These are phyloP conservation scores for Lates japonicus DNA, from an alignment of 2,797 vertebrate species.

Conservation along the genomic window DNA sequence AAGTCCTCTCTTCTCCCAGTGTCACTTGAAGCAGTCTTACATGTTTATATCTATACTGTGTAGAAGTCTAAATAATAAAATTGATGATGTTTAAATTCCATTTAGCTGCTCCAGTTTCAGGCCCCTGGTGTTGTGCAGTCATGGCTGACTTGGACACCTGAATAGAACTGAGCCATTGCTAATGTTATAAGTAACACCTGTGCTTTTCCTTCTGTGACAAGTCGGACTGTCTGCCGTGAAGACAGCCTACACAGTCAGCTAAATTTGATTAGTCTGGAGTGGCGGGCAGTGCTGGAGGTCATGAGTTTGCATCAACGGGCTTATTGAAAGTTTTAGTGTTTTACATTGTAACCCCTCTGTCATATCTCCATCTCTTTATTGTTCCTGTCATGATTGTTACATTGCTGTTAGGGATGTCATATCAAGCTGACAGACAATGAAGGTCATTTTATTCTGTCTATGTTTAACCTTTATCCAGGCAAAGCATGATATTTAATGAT, in stretches of 20 bases:
- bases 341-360: not conserved
- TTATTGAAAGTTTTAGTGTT: not conserved
- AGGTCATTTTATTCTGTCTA: not conserved
- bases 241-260: not conserved
- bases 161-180: not conserved
- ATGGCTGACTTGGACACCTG: not conserved
- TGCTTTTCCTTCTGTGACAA: slow-evolving; percentile 9
- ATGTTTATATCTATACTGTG: not conserved
- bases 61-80: not conserved
- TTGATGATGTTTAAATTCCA: not conserved
- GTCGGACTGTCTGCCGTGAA: not conserved
- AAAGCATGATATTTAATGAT: not conserved
- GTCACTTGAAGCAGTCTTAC: not conserved
- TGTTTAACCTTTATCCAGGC: not conserved
- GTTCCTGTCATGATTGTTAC: not conserved
- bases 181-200: slow-evolving; percentile 13
- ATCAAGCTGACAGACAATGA: not conserved
- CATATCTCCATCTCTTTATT: not conserved
- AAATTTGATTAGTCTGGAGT: slow-evolving; percentile 26
- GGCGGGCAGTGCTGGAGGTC: not conserved
- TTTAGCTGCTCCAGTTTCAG: not conserved
- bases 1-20: not conserved
- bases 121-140: not conserved
- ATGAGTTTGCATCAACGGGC: not conserved
- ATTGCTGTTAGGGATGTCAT: not conserved